These are phyloP conservation scores for Yasuhikotakia modesta DNA, from an alignment of 2,797 vertebrate genomes.

Conservation along the genomic window DNA sequence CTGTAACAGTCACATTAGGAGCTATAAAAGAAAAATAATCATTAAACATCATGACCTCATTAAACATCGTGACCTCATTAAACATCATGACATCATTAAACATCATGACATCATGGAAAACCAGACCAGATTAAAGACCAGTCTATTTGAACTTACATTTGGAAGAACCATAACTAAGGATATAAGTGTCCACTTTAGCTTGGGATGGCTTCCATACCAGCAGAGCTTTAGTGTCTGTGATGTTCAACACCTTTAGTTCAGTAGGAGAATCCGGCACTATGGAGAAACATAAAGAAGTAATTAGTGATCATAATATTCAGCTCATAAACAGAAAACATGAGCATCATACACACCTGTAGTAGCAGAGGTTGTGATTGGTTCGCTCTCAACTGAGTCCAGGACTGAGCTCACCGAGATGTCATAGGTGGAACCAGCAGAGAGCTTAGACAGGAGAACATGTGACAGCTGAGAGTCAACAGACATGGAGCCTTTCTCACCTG, in stretches of 20 bases:
- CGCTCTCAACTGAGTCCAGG: constrained; percentile 77
- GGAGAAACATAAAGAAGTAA: constrained; percentile 31
- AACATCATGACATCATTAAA: too few species aligned
- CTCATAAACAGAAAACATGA: background rate
- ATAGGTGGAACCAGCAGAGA: constrained; percentile 78
- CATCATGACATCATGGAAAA: too few species aligned
- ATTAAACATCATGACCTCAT: background rate
- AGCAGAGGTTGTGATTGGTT: constrained; percentile 76
- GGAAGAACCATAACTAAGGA: constrained; percentile 80
- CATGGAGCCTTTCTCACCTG: constrained; percentile 80
- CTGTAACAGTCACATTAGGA: constrained; percentile 81
- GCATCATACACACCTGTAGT: constrained; percentile 76
- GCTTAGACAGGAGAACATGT: constrained; percentile 71
- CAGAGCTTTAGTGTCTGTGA: constrained; percentile 80
- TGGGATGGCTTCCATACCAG: constrained; percentile 84
- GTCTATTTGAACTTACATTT: constrained; percentile 78
- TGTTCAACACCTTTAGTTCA: constrained; percentile 76
- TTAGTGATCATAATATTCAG: background rate
- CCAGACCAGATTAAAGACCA: background rate
- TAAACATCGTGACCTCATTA: too few species aligned
- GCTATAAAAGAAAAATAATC: constrained; percentile 64
- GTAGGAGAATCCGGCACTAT: constrained; percentile 85
- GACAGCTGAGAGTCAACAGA: constrained; percentile 70
- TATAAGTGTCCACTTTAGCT: constrained; percentile 84
- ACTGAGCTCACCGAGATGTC: constrained; percentile 73